Percentiles rank a stretch among this genome's conserved stretches.
These are phyloP conservation scores for Ectemnius continuus DNA, from an alignment of 2,888 invertebrate genomes.

Conservation along the genomic window DNA sequence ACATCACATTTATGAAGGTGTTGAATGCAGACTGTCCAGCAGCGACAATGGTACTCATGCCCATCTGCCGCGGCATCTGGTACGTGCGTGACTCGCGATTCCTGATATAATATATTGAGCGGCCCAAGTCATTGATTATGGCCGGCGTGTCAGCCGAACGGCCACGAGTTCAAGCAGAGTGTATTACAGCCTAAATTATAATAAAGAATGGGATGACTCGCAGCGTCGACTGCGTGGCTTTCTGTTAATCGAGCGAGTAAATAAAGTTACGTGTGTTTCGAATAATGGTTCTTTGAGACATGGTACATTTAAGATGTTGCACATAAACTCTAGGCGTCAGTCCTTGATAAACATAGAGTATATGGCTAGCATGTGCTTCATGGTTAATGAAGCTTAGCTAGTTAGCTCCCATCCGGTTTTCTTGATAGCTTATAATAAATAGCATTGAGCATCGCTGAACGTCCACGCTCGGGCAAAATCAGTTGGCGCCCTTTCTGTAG, in stretches of 20 bases:
- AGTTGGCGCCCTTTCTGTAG: slow-evolving; percentile 71
- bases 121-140: slow-evolving; percentile 13
- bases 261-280: neutral
- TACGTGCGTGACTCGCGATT: slow-evolving; percentile 14
- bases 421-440: slow-evolving; percentile 12
- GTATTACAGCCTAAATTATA: slow-evolving; percentile 3
- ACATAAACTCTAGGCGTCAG: too few relatives aligned
- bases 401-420: too few relatives aligned
- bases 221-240: neutral
- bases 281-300: too few relatives aligned
- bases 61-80: slow-evolving; percentile 16
- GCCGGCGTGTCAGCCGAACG: neutral
- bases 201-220: neutral
- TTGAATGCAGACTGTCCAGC: slow-evolving; percentile 16
- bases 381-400: too few relatives aligned
- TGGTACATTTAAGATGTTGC: too few relatives aligned
- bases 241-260: slow-evolving; percentile 1
- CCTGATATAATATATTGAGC: neutral
- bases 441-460: slow-evolving; percentile 13
- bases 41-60: slow-evolving; percentile 19
- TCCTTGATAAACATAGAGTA: too few relatives aligned
- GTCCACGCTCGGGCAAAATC: slow-evolving; percentile 40
- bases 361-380: too few relatives aligned
- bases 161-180: neutral
- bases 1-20: slow-evolving; percentile 19